Conservation (phyloP, 2,888 invertebrate species). For the Prosapia bicincta region DNA sequence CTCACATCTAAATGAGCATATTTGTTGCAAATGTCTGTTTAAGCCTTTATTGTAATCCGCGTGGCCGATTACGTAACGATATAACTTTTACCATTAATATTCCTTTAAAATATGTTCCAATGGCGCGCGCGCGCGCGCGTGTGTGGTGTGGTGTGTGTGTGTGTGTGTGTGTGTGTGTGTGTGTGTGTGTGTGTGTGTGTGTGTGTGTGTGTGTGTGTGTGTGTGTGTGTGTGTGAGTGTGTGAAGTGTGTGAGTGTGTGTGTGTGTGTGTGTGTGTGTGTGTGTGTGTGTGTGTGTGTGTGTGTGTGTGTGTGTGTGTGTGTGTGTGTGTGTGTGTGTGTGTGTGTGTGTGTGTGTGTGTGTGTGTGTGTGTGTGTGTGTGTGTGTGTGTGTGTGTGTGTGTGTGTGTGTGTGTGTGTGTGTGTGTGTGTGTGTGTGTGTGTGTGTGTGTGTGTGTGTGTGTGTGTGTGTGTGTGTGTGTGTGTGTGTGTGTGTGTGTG, state of each 20-base stretch:
- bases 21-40: no score
- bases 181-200: neutral
- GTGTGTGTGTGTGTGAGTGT: no score
- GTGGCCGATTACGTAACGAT: no score
- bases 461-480: no score
- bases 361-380: conserved; percentile 12
- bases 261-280: conserved; percentile 15
- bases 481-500: no score
- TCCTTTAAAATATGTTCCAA: neutral
- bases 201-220: no score
- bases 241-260: neutral
- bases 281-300: conserved; percentile 3
- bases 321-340: conserved; percentile 12
- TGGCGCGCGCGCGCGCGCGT: neutral
- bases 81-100: no score
- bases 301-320: conserved; percentile 10
- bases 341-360: conserved; percentile 12
- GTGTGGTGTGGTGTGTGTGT: no score
- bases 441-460: no score
- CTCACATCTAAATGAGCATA: no score
- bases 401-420: neutral
- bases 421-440: no score
- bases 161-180: neutral
- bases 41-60: no score
- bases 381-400: neutral